Base-by-base conservation (phyloP, 2,888 invertebrate species). In the Diploptera punctata region DNA sequence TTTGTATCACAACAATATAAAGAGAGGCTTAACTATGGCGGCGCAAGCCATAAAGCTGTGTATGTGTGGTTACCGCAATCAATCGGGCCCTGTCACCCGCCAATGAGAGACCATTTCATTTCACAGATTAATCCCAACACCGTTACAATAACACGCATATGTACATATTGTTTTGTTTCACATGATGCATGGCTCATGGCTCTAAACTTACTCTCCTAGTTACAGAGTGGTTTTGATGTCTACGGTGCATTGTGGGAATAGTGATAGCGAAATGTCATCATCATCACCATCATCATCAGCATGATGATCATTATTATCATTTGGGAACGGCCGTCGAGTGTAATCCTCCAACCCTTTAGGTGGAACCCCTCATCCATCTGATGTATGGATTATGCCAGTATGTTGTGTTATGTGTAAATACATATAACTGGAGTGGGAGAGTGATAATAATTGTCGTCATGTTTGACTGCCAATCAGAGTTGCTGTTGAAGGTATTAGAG, bases 211-310 rank as follows among this genome's bases (percentile, higher is more conserved):
- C 31, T 54, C 31, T 24, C 29, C 49, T 18, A 24, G 19, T 49
- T 33, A 38, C 52, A 26, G 65, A 65, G 71, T 62, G 73, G 73
- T 73, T 73, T 73, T 73, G 73, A 73, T 73, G 73, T 73, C 62
- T 70, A 70, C 33, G 69, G 67, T 70, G 70, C 73, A 73, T 73
- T 73, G 73, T 73, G 73, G 70, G 74, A 75, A 70, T 75, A 75
- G 73, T 75, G 74, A 75, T 72, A 73, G 73, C 68, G 73, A 70
- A 75, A 75, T 75, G 74, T 74, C 74, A 74, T 75, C 74, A 75
- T 75, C 74, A 67, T 61, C 74, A 73, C 72, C 74, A 65, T 57
- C 72, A 69, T 74, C 71, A 62, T 57, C 74, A 57, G 68, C 57
- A 62, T 68, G 69, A 72, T 74, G 69, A 70, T 65, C 67, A 65